Conservation (phyloP, 2,888 invertebrate species). For the Dicycla oo region DNA sequence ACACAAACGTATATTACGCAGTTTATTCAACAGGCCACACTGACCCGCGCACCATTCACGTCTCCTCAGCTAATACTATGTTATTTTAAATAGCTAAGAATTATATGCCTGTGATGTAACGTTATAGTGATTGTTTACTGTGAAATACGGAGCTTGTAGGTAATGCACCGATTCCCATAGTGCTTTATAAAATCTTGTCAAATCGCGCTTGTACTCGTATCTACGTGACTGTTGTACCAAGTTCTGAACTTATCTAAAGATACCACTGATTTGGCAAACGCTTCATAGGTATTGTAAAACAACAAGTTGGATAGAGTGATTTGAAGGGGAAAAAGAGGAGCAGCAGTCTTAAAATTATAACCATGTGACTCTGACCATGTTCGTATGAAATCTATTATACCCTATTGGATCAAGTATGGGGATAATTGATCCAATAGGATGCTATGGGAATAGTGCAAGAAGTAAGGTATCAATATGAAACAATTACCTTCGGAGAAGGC, state of each 20-base stretch:
- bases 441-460: neutral
- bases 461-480: neutral
- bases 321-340: too few species aligned
- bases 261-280: neutral
- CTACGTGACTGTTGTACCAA: neutral
- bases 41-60: constrained; percentile 54
- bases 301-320: too few species aligned
- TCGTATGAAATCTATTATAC: too few species aligned
- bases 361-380: too few species aligned
- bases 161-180: neutral
- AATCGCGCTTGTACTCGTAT: neutral
- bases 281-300: too few species aligned
- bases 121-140: constrained; percentile 6
- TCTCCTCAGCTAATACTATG: constrained; percentile 33
- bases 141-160: too few species aligned
- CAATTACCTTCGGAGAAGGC: neutral
- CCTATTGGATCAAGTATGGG: too few species aligned
- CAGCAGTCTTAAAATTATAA: too few species aligned
- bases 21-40: constrained; percentile 66
- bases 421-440: too few species aligned
- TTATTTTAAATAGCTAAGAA: constrained; percentile 39
- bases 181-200: neutral
- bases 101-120: neutral
- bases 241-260: neutral
- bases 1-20: constrained; percentile 64